Base-by-base conservation (phyloP, 2,888 invertebrate species). In the Harpalus rubripes region DNA sequence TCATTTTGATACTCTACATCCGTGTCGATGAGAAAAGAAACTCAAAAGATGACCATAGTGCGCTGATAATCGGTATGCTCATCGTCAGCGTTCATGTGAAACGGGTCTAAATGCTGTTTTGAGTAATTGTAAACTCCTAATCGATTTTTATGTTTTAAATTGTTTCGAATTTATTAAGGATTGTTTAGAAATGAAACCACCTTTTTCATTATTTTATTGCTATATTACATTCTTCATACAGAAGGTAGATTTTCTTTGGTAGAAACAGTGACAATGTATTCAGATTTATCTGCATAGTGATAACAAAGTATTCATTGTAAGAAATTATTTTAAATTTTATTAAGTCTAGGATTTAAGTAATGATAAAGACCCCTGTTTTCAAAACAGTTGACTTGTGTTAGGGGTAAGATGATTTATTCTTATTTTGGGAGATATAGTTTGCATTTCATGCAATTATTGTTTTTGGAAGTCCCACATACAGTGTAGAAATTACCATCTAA, bases 181-280 rank as follows among this genome's bases (percentile, higher is more conserved):
- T 68, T n/a, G 39, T 68, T 39, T 1, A 12, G 39, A 68, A 39
- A 68, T 39, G 32, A 39, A 32, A 68, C 32, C 3, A 15, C 12
- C 5, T 68, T 22, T 39, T 26, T 32, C 15, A 68, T 68, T 26
- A 68, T 68, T 74, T 74, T 74, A 74, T 74, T 74, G 72, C 72
- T 74, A 74, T 74, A 74, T 74, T 74, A 74, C 72, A 74, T 74
- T 44, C 72, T 74, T 74, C 72, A 18, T 74, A 74, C 72, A 74
- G 72, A 74, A 74, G 72, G 44, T 74, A 74, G 72, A 44, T 74
- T 74, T 74, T 74, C 68, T 15, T 68, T 74, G 41, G 72, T 74
- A 74, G 72, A 74, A 74, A 74, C 72, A 74, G 72, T 74, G 44
- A 74, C 41, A 74, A 44, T 68, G 32, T 68, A 39, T 16, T 44